phyloP scores from a whole-genome alignment of 2,797 vertebrate species.

The Gymnocypris eckloni region DNA sequence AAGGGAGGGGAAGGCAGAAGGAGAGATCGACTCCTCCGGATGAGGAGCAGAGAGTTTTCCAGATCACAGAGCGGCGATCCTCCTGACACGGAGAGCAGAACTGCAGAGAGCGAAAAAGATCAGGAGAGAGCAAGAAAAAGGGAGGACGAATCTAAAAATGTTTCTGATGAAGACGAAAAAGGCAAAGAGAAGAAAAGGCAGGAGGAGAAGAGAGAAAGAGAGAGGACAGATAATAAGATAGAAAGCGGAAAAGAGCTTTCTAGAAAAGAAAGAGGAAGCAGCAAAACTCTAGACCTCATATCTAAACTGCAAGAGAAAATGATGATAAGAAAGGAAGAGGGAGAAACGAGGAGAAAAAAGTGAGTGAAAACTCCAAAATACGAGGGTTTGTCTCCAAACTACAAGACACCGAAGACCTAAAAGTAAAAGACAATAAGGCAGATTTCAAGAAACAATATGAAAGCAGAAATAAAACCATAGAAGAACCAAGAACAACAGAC shows the following conservation, averaged over 20 bases:
- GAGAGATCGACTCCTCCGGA: slow-evolving; percentile 58
- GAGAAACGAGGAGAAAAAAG: slow-evolving; percentile 63
- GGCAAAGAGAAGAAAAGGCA: slow-evolving; percentile 56
- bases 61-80: slow-evolving; percentile 59
- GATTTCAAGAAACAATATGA: slow-evolving; percentile 40
- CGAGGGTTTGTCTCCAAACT: slow-evolving; percentile 60
- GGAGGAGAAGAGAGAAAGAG: slow-evolving; percentile 58
- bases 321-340: slow-evolving; percentile 60
- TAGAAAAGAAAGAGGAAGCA: slow-evolving; percentile 65
- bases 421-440: slow-evolving; percentile 35
- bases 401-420: slow-evolving; percentile 38
- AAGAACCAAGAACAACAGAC: slow-evolving; percentile 40
- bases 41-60: slow-evolving; percentile 63
- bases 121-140: slow-evolving; percentile 33
- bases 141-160: slow-evolving; percentile 15
- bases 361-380: slow-evolving; percentile 70
- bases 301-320: slow-evolving; percentile 69
- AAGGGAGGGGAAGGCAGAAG: slow-evolving; percentile 60
- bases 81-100: slow-evolving; percentile 35
- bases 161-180: slow-evolving; percentile 12
- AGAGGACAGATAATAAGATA: slow-evolving; percentile 36
- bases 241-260: slow-evolving; percentile 31
- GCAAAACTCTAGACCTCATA: slow-evolving; percentile 64
- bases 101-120: slow-evolving; percentile 25
- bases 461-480: slow-evolving; percentile 49